Evolutionary conservation across 2,797 vertebrate species (phyloP), one percentile per base, ranked within the genome.

Genomic region (Danio albolineatus): DNA sequence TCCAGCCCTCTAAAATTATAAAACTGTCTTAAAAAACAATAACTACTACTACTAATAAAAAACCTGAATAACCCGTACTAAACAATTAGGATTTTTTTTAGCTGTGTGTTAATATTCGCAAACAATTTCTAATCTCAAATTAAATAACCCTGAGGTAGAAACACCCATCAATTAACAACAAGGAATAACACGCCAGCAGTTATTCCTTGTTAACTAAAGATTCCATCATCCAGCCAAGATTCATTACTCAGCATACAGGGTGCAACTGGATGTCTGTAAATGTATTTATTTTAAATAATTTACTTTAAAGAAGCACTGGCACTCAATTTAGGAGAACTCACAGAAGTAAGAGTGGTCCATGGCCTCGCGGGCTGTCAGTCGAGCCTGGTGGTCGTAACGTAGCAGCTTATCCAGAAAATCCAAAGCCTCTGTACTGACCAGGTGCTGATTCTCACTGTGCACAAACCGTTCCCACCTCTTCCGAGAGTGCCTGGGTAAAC

Each of bases 401-500:
- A 99, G 91, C 84, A 95, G 91, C 88, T 95, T 95, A 88, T 95
- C 94, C 85, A 95, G 87, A 87, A 95, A 95, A 93, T 99, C 98
- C 93, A 99, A 93, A 83, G 97, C 98, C 89, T 99, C 98, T 0
- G 97, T 98, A 87, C 98, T 99, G 88, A 99, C 97, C 92, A 99
- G 92, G 74, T 99, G 98, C 76, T 99, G 98, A 91, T 99, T 99
- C 93, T 99, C 98, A 41, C 98, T 99, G 92, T 99, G 98, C 82
- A 99, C 98, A 91, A 99, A 99, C 86, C 98, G 95, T 89, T 99
- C 98, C 98, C 98, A 99, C 93, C 98, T 95, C 92, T 99, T 99
- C 85, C 98, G 97, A 51, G 98, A 99, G 92, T 99, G 98, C 90
- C 98, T 98, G 82, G 0, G 16, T 10, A 13, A 19, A 65, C 3